Base-by-base conservation (phyloP, 1,140 invertebrate genomes). In the Ceratina australensis region DNA sequence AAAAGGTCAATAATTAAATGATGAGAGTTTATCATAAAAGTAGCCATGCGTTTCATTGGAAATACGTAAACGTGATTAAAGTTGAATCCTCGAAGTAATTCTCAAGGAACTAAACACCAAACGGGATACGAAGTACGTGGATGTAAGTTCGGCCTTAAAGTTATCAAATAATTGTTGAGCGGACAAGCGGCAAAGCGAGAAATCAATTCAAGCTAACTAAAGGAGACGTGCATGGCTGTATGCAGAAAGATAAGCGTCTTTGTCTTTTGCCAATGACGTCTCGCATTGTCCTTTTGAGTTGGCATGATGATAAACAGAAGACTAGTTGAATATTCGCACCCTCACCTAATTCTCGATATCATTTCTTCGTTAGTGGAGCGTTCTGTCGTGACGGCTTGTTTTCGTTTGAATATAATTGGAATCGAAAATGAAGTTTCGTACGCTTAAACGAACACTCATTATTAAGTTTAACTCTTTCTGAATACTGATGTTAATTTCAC, bases 211-310 rank as follows among this genome's bases (percentile, higher is more conserved):
- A 59, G 24, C 28, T 15, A 10, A n/a, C 50, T 1, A 13, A 68
- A 68, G 49, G 54, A 78, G 66, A 18, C 66, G 42, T 54, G 42
- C 67, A 33, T 66, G 3, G 57, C 16, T 42, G 72, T 49, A 66
- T 47, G 26, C 63, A 71, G 76, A 81, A 77, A 84, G 83, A 85
- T 84, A 84, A 85, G 76, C 67, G 71, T 72, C 76, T 82, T 87
- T 86, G 85, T 87, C 74, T 68, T 57, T 61, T 49, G 66, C 57
- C 67, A 72, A 61, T 72, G 65, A 63, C 59, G 64, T 54, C 56
- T 49, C 66, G 66, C 71, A 85, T 85, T 84, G 84, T 86, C 65
- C 77, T 60, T 26, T 61, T 26, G 52, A 42, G 20, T 73, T 66
- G 63, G 24, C 33, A 15, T 20, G 8, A 68, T 56, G 3, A 18